Base-by-base conservation (phyloP, 2,113 vertebrate species). In the Tichodroma muraria region DNA sequence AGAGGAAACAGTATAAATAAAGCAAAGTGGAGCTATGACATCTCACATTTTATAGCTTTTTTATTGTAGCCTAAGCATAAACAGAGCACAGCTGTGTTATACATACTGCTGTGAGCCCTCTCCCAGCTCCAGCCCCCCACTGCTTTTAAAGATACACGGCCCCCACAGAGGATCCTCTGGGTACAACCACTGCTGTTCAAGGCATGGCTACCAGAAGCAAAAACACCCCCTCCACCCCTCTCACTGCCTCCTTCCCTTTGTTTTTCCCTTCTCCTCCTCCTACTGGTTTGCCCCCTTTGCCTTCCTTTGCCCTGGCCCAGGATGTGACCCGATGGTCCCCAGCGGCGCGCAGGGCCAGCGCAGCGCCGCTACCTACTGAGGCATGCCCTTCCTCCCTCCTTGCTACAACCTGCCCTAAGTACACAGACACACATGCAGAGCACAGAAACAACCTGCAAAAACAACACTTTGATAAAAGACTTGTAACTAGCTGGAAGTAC, bases 71-170 rank as follows among this genome's bases (percentile, higher is more conserved):
- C 96, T 96, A 97, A 98, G 98, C 97, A 98, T 98, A 98, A 98
- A 98, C 98, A 98, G 97, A 97, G 95, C 97, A 95, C 98, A 98
- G 98, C 98, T 98, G 98, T 98, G 98, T 98, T 98, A 98, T 98
- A 97, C 97, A 98, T 97, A 98, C 97, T 88, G 96, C 97, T 97
- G 97, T 87, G 97, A 96, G 96, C 94, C 68, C 96, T 97, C 97
- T 96, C 96, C 94, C 94, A 89, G 84, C 92, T 89, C 87, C 90
- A 93, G 24, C 90, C 97, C 97, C 97, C 97, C 93, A 82, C 93
- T 42, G 94, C 95, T 96, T 97, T 97, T 97, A 97, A 97, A 97
- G 97, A 95, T 90, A 97, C 96, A 97, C 35, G 8, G 53, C 73
- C 92, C 92, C 88, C 90, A 80, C 78, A 52, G 70, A 53, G 82